These are phyloP conservation scores for Apostichopus leukothele DNA, from an alignment of 53 echinoderm and acorn worm genomes.

Conservation along the genomic window DNA sequence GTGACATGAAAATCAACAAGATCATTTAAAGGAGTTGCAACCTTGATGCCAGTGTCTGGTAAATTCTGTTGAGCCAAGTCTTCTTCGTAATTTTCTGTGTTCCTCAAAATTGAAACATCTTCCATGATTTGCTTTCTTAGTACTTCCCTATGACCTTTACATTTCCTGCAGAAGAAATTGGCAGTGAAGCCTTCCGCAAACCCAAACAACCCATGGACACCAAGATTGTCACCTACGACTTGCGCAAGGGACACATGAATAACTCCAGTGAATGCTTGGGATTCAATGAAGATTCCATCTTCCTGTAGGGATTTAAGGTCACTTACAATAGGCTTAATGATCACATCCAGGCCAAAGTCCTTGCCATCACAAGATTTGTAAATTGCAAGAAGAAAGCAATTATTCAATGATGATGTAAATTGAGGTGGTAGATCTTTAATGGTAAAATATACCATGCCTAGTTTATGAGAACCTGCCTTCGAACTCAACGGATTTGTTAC, in stretches of 20 bases:
- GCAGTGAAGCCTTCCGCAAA: slow-evolving; percentile 67
- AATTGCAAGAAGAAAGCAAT: slow-evolving; percentile 52
- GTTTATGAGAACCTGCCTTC: slow-evolving; percentile 50
- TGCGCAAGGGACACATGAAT: slow-evolving; percentile 56
- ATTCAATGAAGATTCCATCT: slow-evolving; percentile 44
- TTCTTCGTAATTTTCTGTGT: slow-evolving; percentile 61
- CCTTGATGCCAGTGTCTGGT: slow-evolving; percentile 54
- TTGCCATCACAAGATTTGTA: slow-evolving; percentile 57
- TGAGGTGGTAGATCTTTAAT: slow-evolving; percentile 27
- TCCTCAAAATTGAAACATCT: slow-evolving; percentile 50
- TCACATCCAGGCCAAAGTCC: slow-evolving; percentile 58
- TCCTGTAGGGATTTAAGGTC: slow-evolving; percentile 58
- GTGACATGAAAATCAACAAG: slow-evolving; percentile 22
- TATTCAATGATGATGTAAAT: slow-evolving; percentile 46
- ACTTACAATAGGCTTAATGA: slow-evolving; percentile 50
- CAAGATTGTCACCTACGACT: slow-evolving; percentile 70
- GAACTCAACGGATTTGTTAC: slow-evolving; percentile 53
- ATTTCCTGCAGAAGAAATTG: slow-evolving; percentile 62
- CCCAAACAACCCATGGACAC: slow-evolving; percentile 64
- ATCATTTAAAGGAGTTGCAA: slow-evolving; percentile 28
- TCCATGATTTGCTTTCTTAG: slow-evolving; percentile 43
- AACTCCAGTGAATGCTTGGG: slow-evolving; percentile 52
- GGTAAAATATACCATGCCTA: slow-evolving; percentile 35
- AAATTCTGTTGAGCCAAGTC: slow-evolving; percentile 57
- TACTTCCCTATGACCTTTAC: slow-evolving; percentile 49